Evolutionary conservation across 2,888 invertebrate genomes (phyloP).

Genomic region (Cerastis rubricosa): DNA sequence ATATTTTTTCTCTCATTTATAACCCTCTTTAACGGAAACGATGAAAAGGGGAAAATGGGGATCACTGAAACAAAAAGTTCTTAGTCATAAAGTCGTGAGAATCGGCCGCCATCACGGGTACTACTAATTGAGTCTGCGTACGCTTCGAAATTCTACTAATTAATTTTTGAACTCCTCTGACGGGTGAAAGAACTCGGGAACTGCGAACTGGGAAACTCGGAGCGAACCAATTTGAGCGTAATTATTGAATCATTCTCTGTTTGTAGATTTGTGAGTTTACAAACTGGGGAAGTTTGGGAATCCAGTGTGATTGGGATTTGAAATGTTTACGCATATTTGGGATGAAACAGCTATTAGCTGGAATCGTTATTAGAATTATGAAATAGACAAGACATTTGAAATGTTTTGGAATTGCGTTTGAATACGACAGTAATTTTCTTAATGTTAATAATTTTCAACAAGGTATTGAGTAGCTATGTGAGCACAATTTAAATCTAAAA

Average conservation of each 20-base stretch:
- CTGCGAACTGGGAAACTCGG: slow-evolving; percentile 60
- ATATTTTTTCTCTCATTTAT: slow-evolving; percentile 55
- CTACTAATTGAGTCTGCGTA: slow-evolving; percentile 73
- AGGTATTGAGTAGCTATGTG: not conserved
- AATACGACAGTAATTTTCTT: not conserved
- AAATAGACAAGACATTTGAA: slow-evolving; percentile 6
- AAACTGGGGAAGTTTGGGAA: slow-evolving; percentile 54
- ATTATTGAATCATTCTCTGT: slow-evolving; percentile 77
- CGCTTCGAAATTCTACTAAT: slow-evolving; percentile 79
- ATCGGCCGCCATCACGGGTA: slow-evolving; percentile 67
- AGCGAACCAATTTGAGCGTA: slow-evolving; percentile 73
- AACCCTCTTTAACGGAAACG: slow-evolving; percentile 54
- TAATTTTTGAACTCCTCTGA: slow-evolving; percentile 80
- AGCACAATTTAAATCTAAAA: not conserved
- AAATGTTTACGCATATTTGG: slow-evolving; percentile 52
- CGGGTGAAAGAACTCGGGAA: slow-evolving; percentile 69
- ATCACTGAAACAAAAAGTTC: slow-evolving; percentile 63
- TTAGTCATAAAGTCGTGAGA: slow-evolving; percentile 68
- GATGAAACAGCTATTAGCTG: slow-evolving; percentile 35
- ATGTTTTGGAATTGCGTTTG: slow-evolving; percentile 6
- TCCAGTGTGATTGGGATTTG: slow-evolving; percentile 46
- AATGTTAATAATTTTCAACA: not conserved
- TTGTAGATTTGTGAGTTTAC: slow-evolving; percentile 65
- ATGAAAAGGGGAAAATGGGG: slow-evolving; percentile 55
- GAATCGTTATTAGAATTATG: slow-evolving; percentile 24